phyloP scores from a whole-genome alignment of 2,113 vertebrate species.

The Etia nguti region DNA sequence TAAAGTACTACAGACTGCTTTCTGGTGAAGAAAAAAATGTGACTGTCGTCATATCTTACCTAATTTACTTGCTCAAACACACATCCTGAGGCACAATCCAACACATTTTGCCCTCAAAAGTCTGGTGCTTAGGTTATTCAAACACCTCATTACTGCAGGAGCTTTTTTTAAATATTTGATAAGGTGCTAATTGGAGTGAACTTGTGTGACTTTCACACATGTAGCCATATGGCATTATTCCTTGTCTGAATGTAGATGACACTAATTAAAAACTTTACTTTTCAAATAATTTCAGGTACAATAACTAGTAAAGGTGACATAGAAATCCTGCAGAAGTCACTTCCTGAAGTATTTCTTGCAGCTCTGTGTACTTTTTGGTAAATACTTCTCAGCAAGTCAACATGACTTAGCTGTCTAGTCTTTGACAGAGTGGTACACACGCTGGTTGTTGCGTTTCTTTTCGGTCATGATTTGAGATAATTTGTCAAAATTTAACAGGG shows the following conservation, averaged over 20 bases:
- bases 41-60: not conserved
- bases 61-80: not conserved
- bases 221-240: not conserved
- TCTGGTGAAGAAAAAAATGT: not conserved
- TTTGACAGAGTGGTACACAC: not conserved
- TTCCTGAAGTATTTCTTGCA: not conserved
- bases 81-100: not conserved
- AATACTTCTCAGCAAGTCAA: not conserved
- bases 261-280: not conserved
- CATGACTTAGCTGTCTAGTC: not conserved
- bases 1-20: not conserved
- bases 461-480: not conserved
- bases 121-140: not conserved
- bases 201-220: not conserved
- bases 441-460: not conserved
- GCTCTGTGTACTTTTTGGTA: not conserved
- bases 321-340: not conserved
- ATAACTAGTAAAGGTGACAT: not conserved
- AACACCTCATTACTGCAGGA: not conserved
- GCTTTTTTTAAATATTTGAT: not conserved
- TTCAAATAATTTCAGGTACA: not conserved
- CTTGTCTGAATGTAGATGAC: not conserved
- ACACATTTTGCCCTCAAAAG: not conserved
- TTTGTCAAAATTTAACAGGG: not conserved
- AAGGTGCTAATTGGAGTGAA: constrained; percentile 1